phyloP scores from a whole-genome alignment of 2,888 invertebrate genomes.

The Watsonalla cultraria region DNA sequence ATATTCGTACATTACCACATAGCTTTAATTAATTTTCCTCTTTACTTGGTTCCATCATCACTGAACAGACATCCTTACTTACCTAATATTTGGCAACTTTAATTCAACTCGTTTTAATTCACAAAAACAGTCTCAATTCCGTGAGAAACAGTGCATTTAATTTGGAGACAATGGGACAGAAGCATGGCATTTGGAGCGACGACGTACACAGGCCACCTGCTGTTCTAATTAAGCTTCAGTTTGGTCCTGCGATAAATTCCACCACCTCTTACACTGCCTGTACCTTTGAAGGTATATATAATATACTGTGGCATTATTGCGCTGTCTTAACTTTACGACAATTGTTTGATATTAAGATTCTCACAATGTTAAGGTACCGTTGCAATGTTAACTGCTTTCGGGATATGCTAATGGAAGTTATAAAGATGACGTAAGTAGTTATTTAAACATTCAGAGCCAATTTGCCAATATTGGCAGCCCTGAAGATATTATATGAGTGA shows the following conservation, averaged over 20 bases:
- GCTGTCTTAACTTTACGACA: conserved; percentile 2
- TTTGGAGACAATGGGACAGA: conserved; percentile 12
- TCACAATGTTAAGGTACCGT: neutral
- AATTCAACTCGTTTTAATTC: neutral
- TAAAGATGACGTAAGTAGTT: too few species aligned
- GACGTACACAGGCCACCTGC: conserved; percentile 25
- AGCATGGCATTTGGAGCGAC: conserved; percentile 10
- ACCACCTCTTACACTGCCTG: neutral
- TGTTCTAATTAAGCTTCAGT: conserved; percentile 30
- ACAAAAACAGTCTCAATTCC: neutral
- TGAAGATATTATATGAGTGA: too few species aligned
- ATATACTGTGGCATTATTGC: neutral
- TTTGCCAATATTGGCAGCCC: too few species aligned
- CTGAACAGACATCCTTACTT: too few species aligned
- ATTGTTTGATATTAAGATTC: neutral
- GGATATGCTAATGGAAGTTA: too few species aligned
- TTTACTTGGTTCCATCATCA: too few species aligned
- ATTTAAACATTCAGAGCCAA: too few species aligned
- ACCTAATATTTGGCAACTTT: neutral
- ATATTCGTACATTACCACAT: too few species aligned
- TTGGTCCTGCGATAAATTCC: conserved; percentile 11
- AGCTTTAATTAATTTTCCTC: too few species aligned
- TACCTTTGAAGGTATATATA: neutral
- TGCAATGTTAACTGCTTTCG: neutral
- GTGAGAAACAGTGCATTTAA: conserved; percentile 1